Evolutionary conservation across 2,113 vertebrate genomes (phyloP).

Genomic region (Clarias macrocephalus): DNA sequence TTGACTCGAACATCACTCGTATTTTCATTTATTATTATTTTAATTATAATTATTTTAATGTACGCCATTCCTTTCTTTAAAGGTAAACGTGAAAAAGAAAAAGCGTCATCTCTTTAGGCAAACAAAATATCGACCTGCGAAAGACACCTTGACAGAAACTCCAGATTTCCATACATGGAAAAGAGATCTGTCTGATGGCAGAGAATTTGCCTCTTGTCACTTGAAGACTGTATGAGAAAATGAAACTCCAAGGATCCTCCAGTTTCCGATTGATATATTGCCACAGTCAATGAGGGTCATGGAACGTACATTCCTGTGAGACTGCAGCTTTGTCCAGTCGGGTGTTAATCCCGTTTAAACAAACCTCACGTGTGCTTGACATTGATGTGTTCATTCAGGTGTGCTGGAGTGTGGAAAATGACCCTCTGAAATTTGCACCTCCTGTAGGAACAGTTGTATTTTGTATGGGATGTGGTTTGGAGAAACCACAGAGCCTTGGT

Average conservation of each 20-base stretch:
- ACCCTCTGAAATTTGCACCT: neutral
- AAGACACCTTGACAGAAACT: neutral
- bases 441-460: neutral
- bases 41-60: no score
- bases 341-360: neutral
- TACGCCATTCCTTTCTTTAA: neutral
- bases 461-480: neutral
- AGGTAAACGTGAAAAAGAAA: neutral
- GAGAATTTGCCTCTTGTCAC: neutral
- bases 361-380: neutral
- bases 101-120: neutral
- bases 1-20: no score
- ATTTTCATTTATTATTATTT: neutral
- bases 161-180: neutral
- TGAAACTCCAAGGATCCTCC: neutral
- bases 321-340: neutral
- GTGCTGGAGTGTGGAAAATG: neutral
- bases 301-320: neutral
- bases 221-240: neutral
- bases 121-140: neutral
- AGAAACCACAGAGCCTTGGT: neutral
- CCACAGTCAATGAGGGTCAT: neutral
- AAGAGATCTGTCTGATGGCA: neutral
- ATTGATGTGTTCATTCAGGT: neutral
- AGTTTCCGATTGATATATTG: neutral